Conservation (phyloP, 2,113 vertebrate species). For the Anser brachyrhynchus region DNA sequence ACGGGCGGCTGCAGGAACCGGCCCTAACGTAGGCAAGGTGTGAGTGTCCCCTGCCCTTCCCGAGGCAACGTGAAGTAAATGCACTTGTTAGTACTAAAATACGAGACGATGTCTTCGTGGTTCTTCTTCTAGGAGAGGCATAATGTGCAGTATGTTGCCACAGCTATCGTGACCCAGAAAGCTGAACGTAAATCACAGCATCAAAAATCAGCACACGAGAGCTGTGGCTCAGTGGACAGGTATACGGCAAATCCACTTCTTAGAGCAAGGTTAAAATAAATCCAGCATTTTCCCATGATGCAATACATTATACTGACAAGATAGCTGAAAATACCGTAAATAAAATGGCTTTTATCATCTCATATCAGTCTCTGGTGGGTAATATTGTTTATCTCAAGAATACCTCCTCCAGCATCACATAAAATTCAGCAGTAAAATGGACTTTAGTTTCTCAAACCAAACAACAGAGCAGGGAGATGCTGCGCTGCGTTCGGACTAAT, state of each 20-base stretch:
- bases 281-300: neutral
- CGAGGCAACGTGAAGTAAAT: neutral
- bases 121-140: neutral
- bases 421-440: neutral
- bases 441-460: neutral
- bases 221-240: neutral
- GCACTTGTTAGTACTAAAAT: neutral
- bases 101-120: neutral
- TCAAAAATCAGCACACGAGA: neutral
- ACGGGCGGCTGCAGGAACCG: fast-evolving
- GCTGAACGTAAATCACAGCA: neutral
- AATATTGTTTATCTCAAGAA: neutral
- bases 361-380: neutral
- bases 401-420: neutral
- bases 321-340: neutral
- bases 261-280: neutral
- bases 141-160: neutral
- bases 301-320: neutral
- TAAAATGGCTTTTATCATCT: conserved; percentile 10
- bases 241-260: neutral
- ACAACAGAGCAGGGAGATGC: neutral
- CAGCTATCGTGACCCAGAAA: neutral
- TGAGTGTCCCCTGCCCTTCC: neutral
- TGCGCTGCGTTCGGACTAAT: fast-evolving
- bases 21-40: neutral